Percentiles rank a stretch among this genome's conserved stretches.
phyloP scores from a whole-genome alignment of 2,113 vertebrate species.

The Prionailurus viverrinus region DNA sequence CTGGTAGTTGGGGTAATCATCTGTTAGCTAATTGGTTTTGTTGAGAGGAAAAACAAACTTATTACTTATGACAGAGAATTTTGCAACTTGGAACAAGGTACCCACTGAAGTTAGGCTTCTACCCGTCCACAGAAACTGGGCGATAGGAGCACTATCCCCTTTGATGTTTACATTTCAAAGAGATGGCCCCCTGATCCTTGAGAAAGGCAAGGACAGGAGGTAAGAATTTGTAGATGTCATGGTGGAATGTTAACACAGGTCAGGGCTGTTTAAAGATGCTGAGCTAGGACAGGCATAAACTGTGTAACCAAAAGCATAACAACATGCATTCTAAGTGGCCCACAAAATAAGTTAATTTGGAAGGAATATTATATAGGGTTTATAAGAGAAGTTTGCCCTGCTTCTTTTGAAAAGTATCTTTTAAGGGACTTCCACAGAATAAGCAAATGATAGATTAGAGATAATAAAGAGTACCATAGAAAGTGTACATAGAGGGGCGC shows the following conservation, averaged over 20 bases:
- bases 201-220: neutral
- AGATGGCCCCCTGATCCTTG: neutral
- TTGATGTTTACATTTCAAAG: neutral
- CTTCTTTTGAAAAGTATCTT: neutral
- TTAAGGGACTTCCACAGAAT: neutral
- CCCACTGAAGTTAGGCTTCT: neutral
- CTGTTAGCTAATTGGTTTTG: neutral
- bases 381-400: neutral
- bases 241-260: neutral
- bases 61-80: neutral
- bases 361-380: neutral
- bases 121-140: neutral
- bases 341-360: neutral
- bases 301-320: neutral
- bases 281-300: neutral
- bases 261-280: neutral
- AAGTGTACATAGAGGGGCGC: neutral
- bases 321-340: neutral
- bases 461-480: neutral
- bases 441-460: neutral
- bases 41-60: neutral
- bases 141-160: neutral
- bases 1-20: neutral
- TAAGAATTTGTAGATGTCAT: neutral
- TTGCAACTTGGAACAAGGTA: neutral